Evolutionary conservation across 1,140 invertebrate genomes (phyloP).

Genomic region (Pararge aegeria): DNA sequence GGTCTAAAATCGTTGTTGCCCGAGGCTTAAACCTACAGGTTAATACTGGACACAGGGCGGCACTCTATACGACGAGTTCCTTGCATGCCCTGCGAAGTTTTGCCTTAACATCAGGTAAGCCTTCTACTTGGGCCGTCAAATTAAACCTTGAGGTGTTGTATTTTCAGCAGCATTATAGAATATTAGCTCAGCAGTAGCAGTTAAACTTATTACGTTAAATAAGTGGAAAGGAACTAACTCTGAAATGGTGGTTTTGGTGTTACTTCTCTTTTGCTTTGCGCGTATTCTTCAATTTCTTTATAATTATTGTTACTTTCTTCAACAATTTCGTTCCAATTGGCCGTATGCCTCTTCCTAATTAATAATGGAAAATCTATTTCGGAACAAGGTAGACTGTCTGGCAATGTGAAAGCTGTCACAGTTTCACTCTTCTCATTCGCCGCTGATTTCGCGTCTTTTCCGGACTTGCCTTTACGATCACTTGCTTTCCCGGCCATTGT

Average conservation of each 20-base stretch:
- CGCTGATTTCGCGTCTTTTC: constrained; percentile 45
- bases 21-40: too few species aligned
- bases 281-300: constrained; percentile 50
- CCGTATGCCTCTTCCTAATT: constrained; percentile 36
- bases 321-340: constrained; percentile 56
- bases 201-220: too few species aligned
- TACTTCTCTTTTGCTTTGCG: constrained; percentile 42
- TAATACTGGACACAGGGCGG: too few species aligned
- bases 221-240: too few species aligned
- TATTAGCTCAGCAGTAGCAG: too few species aligned
- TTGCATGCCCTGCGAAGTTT: too few species aligned
- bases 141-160: too few species aligned
- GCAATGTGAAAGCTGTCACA: constrained; percentile 49
- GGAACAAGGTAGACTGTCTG: constrained; percentile 59
- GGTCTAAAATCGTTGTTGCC: too few species aligned
- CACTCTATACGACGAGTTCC: too few species aligned
- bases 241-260: constrained; percentile 47
- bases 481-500: constrained; percentile 55
- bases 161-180: too few species aligned
- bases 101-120: too few species aligned
- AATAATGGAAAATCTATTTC: constrained; percentile 61
- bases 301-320: constrained; percentile 47
- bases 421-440: constrained; percentile 33
- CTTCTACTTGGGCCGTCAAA: too few species aligned
- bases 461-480: constrained; percentile 51